These are phyloP conservation scores for Crematogaster levior DNA, from an alignment of 2,888 invertebrate genomes.

Conservation along the genomic window DNA sequence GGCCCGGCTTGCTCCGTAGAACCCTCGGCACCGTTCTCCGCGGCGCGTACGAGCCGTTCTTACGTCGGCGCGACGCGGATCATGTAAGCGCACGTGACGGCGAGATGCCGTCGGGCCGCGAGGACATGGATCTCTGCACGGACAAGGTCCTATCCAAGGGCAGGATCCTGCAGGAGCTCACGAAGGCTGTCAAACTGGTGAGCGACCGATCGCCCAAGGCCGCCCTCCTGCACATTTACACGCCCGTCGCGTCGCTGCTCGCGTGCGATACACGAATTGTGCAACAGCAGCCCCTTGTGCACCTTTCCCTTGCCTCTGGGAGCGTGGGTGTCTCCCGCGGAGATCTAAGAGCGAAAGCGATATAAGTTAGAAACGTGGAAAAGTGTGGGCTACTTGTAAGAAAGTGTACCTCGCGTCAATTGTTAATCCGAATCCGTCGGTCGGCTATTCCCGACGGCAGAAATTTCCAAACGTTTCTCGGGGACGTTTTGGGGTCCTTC, in stretches of 20 bases:
- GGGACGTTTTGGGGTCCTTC: no score
- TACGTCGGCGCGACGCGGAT: constrained; percentile 53
- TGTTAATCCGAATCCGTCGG: neutral
- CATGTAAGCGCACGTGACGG: constrained; percentile 74
- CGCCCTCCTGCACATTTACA: constrained; percentile 34
- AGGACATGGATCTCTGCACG: constrained; percentile 83
- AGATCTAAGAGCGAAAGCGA: no score
- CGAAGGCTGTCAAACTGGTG: constrained; percentile 85
- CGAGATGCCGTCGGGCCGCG: constrained; percentile 80
- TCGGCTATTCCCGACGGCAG: no score
- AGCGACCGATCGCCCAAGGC: constrained; percentile 73
- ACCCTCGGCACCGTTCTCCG: constrained; percentile 46
- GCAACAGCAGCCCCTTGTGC: neutral
- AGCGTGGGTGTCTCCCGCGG: neutral
- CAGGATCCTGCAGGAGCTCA: constrained; percentile 84
- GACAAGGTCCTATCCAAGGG: constrained; percentile 84
- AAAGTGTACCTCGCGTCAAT: neutral
- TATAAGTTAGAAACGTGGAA: no score
- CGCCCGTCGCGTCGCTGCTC: neutral
- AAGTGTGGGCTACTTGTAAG: no score
- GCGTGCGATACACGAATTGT: neutral
- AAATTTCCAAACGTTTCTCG: no score
- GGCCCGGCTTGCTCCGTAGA: constrained; percentile 27
- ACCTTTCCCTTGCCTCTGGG: neutral
- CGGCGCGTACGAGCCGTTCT: constrained; percentile 42